A percentile compares a stretch with the other conserved stretches of the same genome.
phyloP scores from a whole-genome alignment of 2,888 invertebrate genomes.

The Hermaeophaga mercurialis region DNA sequence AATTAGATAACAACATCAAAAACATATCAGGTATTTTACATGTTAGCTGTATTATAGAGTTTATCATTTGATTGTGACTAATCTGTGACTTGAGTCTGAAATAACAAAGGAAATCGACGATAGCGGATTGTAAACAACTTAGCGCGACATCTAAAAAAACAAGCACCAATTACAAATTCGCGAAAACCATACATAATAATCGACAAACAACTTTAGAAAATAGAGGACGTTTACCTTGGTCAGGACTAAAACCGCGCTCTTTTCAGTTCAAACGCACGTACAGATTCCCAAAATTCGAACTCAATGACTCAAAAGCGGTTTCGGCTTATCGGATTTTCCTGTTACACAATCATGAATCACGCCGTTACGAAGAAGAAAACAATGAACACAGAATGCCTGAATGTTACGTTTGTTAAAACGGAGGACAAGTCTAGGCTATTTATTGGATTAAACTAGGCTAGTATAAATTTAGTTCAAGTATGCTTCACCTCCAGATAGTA shows the following conservation, averaged over 20 bases:
- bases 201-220: too few relatives aligned
- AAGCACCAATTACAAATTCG: slow-evolving; percentile 4
- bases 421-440: slow-evolving; percentile 25
- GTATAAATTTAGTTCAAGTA: slow-evolving; percentile 50
- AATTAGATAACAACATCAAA: too few relatives aligned
- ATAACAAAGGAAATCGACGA: slow-evolving; percentile 22
- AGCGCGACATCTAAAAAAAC: slow-evolving; percentile 11
- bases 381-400: slow-evolving; percentile 27
- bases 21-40: too few relatives aligned
- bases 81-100: slow-evolving; percentile 11
- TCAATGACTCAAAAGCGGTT: slow-evolving; percentile 7
- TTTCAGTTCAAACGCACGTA: too few relatives aligned
- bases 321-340: slow-evolving; percentile 32
- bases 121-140: slow-evolving; percentile 18
- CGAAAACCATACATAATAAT: too few relatives aligned
- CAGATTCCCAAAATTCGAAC: background rate
- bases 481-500: too few relatives aligned
- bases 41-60: too few relatives aligned
- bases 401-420: slow-evolving; percentile 1
- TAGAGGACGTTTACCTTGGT: slow-evolving; percentile 11
- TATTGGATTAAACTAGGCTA: slow-evolving; percentile 51
- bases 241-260: too few relatives aligned
- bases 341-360: slow-evolving; percentile 34
- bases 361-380: slow-evolving; percentile 30
- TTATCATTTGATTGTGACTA: slow-evolving; percentile 22